These are phyloP conservation scores for Camptogramma bilineatum DNA, from an alignment of 2,888 invertebrate genomes.

Conservation along the genomic window DNA sequence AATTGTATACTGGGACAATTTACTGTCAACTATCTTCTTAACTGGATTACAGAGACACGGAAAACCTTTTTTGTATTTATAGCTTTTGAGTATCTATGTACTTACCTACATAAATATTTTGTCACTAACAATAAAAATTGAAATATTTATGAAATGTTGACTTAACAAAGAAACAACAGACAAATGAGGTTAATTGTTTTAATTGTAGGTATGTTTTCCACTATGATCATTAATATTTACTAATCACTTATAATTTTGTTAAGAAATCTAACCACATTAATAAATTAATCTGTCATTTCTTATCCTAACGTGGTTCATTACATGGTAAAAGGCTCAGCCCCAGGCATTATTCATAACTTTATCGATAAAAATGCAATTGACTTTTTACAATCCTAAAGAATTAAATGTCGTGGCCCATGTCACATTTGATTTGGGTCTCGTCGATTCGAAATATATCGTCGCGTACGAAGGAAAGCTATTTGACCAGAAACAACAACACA, in stretches of 20 bases:
- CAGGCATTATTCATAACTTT: conserved; percentile 49
- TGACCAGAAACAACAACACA: conserved; percentile 48
- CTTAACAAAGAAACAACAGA: too few species aligned
- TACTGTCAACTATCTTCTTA: conserved; percentile 67
- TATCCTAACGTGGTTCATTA: conserved; percentile 59
- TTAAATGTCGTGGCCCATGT: conserved; percentile 56
- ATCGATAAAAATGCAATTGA: conserved; percentile 56
- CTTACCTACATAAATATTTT: neutral
- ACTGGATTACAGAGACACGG: conserved; percentile 48
- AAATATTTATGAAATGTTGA: too few species aligned
- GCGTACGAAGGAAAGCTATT: conserved; percentile 39
- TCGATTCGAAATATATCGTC: conserved; percentile 34
- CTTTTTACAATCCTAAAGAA: conserved; percentile 54
- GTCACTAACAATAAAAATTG: too few species aligned
- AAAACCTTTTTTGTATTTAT: conserved; percentile 4
- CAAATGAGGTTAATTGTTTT: neutral
- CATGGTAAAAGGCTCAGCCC: conserved; percentile 44
- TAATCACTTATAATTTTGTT: conserved; percentile 35
- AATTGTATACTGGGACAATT: conserved; percentile 65
- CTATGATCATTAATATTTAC: conserved; percentile 16
- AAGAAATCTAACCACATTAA: conserved; percentile 27
- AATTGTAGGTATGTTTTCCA: too few species aligned
- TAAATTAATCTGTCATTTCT: conserved; percentile 56
- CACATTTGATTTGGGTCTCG: conserved; percentile 51
- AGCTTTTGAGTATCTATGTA: conserved; percentile 1